A percentile compares a stretch with the other conserved stretches of the same genome.
Evolutionary conservation across 2,113 vertebrate species (phyloP).

Genomic region (Xenus cinereus): DNA sequence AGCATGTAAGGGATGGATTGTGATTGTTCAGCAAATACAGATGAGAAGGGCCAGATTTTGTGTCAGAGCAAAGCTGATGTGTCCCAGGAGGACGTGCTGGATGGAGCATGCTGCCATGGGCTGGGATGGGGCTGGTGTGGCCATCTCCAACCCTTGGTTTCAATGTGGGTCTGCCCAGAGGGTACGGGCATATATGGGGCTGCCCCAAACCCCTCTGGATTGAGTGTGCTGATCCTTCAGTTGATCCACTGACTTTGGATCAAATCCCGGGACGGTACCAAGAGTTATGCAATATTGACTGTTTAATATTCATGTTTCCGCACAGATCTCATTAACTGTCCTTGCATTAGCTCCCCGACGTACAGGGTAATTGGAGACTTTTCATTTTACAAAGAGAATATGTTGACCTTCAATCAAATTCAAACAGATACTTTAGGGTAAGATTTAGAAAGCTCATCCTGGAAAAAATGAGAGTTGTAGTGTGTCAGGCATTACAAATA

Average conservation of each 20-base stretch:
- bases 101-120: background rate
- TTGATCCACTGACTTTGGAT: background rate
- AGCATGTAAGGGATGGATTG: background rate
- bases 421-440: background rate
- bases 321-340: background rate
- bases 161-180: background rate
- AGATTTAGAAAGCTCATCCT: background rate
- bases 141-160: background rate
- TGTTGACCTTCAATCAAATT: constrained; percentile 18
- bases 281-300: background rate
- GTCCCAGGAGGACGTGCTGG: background rate
- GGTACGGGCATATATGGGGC: accelerated
- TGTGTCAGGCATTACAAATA: background rate
- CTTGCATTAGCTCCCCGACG: background rate
- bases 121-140: background rate
- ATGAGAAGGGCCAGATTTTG: background rate
- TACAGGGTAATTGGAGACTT: background rate
- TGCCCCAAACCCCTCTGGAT: background rate
- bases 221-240: background rate
- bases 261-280: background rate
- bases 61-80: background rate
- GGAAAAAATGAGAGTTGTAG: background rate
- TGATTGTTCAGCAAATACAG: background rate
- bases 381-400: background rate
- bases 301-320: background rate